Evolutionary conservation across 2,888 invertebrate species (phyloP), one percentile per base, ranked within the genome.

Genomic region (Spodoptera exigua): DNA sequence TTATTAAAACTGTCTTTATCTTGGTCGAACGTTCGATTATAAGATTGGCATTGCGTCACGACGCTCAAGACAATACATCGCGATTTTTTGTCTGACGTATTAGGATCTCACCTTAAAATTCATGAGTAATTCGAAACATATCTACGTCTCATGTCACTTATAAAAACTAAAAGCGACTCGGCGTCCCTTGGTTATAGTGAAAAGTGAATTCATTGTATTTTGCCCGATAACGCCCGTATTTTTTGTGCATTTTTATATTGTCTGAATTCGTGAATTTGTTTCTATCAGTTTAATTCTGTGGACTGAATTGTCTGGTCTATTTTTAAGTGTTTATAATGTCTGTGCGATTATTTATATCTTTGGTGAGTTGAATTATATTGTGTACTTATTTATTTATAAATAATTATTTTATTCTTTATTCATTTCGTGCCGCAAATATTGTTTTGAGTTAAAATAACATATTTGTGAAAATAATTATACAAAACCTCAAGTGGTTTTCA

Each of bases 171-270:
- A 52, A 27, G 40, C 41, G 37, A 13, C 21, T 21, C 17, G 2
- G 51, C 37, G 35, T 39, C 45, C 46, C 51, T 14, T 41, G 34
- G 44, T 36, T 45, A 41, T 40, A 70, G 71, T 51, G 70, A 70
- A 74, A 70, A 63, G 70, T 70, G 46, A 70, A 54, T 62, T 70
- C 53, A 51, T 49, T 7, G 51, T 49, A 44, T 59, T 61, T 54
- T 1, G 35, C 10, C 18, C 17, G 73, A 72, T 61, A 72, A 59
- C 1, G 39, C 72, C 74, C 76, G 76, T 55, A 72, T 46, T 76
- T 72, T 61, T 72, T 76, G 62, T 45, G n/a, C 21, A 47, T 45
- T 55, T 56, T n/a, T n/a, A n/a, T 40, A 67, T 72, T 47, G 55
- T 63, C 16, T 41, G 14, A n/a, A n/a, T n/a, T n/a, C n/a, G n/a